These are phyloP conservation scores for Solenopsis invicta DNA, from an alignment of 1,140 invertebrate species.

Conservation along the genomic window DNA sequence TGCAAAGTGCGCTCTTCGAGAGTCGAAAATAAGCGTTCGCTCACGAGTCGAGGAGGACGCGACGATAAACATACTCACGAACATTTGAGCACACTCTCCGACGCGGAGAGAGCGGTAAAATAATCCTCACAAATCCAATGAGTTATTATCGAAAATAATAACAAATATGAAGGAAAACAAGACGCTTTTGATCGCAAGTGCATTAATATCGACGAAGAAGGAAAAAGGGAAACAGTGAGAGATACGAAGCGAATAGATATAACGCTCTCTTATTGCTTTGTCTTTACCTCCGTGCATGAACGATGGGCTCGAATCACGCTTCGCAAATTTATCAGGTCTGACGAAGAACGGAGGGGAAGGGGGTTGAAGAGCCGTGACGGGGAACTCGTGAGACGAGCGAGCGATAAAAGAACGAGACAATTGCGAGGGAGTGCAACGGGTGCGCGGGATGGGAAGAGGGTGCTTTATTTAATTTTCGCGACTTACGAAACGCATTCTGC, in stretches of 20 bases:
- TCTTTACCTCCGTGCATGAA: conserved; percentile 40
- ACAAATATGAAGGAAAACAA: not conserved
- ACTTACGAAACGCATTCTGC: conserved; percentile 44
- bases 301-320: conserved; percentile 64
- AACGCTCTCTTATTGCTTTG: conserved; percentile 34
- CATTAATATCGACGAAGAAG: not conserved
- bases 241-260: conserved; percentile 8
- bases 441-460: not conserved
- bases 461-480: conserved; percentile 64
- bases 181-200: not conserved
- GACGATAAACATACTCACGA: conserved; percentile 33
- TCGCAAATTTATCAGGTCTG: conserved; percentile 60
- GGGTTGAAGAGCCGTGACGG: conserved; percentile 2
- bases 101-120: not conserved
- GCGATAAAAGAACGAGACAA: conserved; percentile 60
- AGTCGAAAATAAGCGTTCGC: conserved; percentile 55
- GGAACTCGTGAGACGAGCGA: not conserved
- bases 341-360: not conserved
- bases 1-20: conserved; percentile 40
- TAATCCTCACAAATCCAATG: not conserved
- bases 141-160: not conserved
- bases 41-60: not conserved
- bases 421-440: conserved; percentile 1
- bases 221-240: not conserved
- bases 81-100: not conserved